Base-by-base conservation (phyloP, 2,888 invertebrate genomes). In the Sacculina carcini region DNA sequence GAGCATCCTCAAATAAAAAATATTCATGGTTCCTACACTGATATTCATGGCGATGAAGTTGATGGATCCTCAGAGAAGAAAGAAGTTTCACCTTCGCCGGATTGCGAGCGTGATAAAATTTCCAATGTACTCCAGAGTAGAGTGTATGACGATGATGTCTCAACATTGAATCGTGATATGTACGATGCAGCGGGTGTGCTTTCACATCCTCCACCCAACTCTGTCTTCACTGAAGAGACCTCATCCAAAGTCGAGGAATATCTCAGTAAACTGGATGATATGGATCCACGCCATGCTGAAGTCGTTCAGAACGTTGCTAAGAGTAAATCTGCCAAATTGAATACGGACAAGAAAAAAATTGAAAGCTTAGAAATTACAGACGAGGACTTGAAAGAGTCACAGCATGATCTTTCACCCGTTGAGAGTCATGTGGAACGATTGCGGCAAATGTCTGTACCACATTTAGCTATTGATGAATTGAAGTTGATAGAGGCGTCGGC, bases 281-380 rank as follows among this genome's bases (percentile, higher is more conserved):
- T 53, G 4, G 55, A 53, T 50, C 51, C 51, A 26, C 47, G 53
- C n/a, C 52, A 56, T n/a, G 32, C 49, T 12, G 47, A 48, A 9
- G 21, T 56, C 24, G 52, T 55, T 29, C 55, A 56, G 38, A 53
- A 55, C 23, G 53, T 56, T 12, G 52, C 55, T 10, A 53, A 54
- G 23, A 52, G 51, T n/a, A 56, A 56, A 42, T 49, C 56, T 2
- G 55, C 54, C 47, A 44, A 55, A 29, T 40, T 56, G n/a, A 53
- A 53, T 16, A 53, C 48, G 31, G 53, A 52, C 46, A 19, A 55
- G 10, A 14, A 47, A 10, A 42, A 51, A 16, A 46, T 51, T 16
- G 50, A 53, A 10, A 55, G 55, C 26, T 51, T 56, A 42, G 56
- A 56, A 51, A 56, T 56, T 19, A 56, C 56, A 12, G 56, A 56